phyloP scores from a whole-genome alignment of 2,888 invertebrate genomes.

The Salpingus planirostris region DNA sequence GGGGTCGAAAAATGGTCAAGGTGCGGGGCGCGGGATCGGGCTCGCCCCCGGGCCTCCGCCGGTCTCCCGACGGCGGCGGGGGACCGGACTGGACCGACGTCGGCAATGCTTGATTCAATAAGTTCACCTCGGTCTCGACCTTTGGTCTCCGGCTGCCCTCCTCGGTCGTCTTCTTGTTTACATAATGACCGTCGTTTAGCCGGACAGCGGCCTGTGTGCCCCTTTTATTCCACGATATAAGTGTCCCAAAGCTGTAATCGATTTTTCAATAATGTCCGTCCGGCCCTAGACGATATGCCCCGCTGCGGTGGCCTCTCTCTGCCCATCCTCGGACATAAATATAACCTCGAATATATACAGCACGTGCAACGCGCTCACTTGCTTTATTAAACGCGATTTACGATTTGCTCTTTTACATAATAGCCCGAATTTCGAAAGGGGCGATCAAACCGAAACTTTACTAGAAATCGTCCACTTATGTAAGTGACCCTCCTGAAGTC shows the following conservation, averaged over 20 bases:
- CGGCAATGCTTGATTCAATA: slow-evolving; percentile 33
- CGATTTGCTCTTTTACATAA: slow-evolving; percentile 18
- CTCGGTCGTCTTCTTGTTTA: slow-evolving; percentile 38
- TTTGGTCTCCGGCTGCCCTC: slow-evolving; percentile 22
- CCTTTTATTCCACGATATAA: slow-evolving; percentile 37
- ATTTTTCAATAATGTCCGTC: slow-evolving; percentile 36
- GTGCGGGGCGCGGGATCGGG: slow-evolving; percentile 10
- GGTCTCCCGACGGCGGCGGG: slow-evolving; percentile 28
- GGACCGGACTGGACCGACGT: slow-evolving; percentile 2
- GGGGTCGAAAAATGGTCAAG: too few relatives aligned
- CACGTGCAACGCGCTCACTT: slow-evolving; percentile 18
- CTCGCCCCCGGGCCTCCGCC: slow-evolving; percentile 17
- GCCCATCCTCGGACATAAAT: slow-evolving; percentile 23
- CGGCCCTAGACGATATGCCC: slow-evolving; percentile 21
- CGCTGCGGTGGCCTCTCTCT: slow-evolving; percentile 16
- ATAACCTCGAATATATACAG: slow-evolving; percentile 21
- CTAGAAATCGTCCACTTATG: too few relatives aligned
- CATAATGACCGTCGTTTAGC: slow-evolving; percentile 40
- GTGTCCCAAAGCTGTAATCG: slow-evolving; percentile 36
- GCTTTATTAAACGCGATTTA: slow-evolving; percentile 24
- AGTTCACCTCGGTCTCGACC: slow-evolving; percentile 28
- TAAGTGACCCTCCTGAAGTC: too few relatives aligned
- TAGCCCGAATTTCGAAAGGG: slow-evolving; percentile 5
- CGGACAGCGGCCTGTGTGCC: slow-evolving; percentile 34
- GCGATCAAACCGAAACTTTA: too few relatives aligned